These are phyloP conservation scores for Gryllus longicercus DNA, from an alignment of 2,888 invertebrate species.

Conservation along the genomic window DNA sequence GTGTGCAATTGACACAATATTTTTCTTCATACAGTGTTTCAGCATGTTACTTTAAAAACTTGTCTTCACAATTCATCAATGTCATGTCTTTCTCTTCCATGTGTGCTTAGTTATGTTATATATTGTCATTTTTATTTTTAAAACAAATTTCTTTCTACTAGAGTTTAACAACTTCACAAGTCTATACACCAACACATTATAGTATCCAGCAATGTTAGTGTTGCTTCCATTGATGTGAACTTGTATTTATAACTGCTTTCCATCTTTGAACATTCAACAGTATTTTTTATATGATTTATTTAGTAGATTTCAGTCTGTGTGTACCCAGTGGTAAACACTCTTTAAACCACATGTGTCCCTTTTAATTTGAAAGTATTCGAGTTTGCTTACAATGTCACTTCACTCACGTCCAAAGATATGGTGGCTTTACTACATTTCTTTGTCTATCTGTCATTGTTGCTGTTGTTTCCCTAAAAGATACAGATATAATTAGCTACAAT, in stretches of 20 bases:
- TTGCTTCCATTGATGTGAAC: slow-evolving; percentile 11
- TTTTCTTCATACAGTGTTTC: slow-evolving; percentile 25
- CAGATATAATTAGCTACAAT: neutral
- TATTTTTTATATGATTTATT: neutral
- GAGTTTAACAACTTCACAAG: neutral
- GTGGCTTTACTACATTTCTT: neutral
- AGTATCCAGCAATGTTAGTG: neutral
- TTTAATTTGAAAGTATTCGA: neutral
- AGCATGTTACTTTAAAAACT: neutral
- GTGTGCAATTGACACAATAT: slow-evolving; percentile 33
- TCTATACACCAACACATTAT: neutral
- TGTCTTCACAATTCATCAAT: neutral
- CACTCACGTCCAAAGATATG: neutral
- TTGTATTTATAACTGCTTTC: neutral
- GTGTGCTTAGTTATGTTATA: neutral
- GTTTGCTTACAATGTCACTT: slow-evolving; percentile 1
- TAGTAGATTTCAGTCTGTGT: neutral
- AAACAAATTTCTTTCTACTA: neutral
- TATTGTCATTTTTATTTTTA: slow-evolving; percentile 12
- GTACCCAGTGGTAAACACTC: neutral
- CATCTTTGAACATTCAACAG: neutral
- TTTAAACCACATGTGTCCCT: neutral
- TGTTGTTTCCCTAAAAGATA: neutral
- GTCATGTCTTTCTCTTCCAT: neutral
- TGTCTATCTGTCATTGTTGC: neutral